These are phyloP conservation scores for Lepetodrilus schrolli DNA, from an alignment of 2,888 invertebrate genomes.

Conservation along the genomic window DNA sequence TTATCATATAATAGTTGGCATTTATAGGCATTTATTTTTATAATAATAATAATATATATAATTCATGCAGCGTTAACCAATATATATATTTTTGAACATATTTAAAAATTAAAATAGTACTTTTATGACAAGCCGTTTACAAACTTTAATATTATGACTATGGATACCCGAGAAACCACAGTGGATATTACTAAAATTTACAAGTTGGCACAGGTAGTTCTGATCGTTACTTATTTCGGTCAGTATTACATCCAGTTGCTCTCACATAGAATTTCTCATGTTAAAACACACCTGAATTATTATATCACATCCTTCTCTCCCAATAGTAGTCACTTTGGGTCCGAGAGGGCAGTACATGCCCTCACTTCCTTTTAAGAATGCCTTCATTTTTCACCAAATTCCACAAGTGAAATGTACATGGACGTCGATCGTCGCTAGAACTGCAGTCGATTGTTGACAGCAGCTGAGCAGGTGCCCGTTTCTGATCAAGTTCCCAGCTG, in stretches of 20 bases:
- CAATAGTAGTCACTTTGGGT: constrained; percentile 74
- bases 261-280: not conserved
- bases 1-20: too few species aligned
- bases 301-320: constrained; percentile 75
- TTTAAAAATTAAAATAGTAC: too few species aligned
- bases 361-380: constrained; percentile 70
- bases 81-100: too few species aligned
- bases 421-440: not conserved
- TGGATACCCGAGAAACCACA: too few species aligned
- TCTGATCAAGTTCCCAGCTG: not conserved
- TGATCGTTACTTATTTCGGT: too few species aligned
- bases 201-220: too few species aligned
- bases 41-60: too few species aligned
- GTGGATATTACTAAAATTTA: too few species aligned
- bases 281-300: constrained; percentile 69
- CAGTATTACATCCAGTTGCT: not conserved
- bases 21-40: too few species aligned
- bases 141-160: too few species aligned
- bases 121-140: too few species aligned
- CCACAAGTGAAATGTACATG: not conserved
- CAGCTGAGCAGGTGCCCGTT: constrained; percentile 36
- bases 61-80: too few species aligned
- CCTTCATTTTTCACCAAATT: constrained; percentile 62
- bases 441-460: not conserved
- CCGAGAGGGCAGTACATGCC: constrained; percentile 67